Base-by-base conservation (phyloP, 1,140 invertebrate genomes). In the Eueides isabella region DNA sequence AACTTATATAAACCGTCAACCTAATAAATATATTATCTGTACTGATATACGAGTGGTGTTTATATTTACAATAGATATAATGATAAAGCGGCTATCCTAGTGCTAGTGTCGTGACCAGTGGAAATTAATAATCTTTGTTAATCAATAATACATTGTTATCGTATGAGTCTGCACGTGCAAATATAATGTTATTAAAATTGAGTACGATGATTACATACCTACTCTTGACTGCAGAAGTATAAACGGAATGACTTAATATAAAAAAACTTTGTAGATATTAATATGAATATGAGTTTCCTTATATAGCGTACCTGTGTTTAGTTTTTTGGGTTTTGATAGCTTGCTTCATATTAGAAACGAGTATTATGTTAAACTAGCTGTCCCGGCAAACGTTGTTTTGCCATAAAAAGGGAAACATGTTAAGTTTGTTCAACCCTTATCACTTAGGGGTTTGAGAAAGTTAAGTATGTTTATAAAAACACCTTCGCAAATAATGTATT, bases 91-190 rank as follows among this genome's bases (percentile, higher is more conserved):
- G 9, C 44, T 23, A 55, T 55, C 0, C n/a, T 11, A 12, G n/a
- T 23, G 48, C 9, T 55, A 55, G 48, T 7, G n/a, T 55, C 48
- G 48, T 55, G 48, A 55, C 48, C 19, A 26, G 48, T 55, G 48
- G 48, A 55, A 55, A 55, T 55, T 55, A 55, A 55, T 55, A 55
- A 23, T 55, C 48, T 23, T 55, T 55, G 48, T 23, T 55, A 55
- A 55, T 12, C 48, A 26, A 55, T 55, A 55, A 55, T 55, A 19
- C 19, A 55, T 55, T 55, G 48, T 55, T 55, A 55, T 23, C 7
- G 23, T 55, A 19, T 23, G 23, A 0, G 7, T 1, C 48, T 55
- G 19, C 48, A 55, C 48, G 48, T 55, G 48, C 48, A 55, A 55
- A 55, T 55, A 55, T 23, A 55, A 55, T 55, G 48, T 55, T 55